Percentiles rank a stretch among this genome's conserved stretches.
These are phyloP conservation scores for Drosophila flavopinicola DNA, from an alignment of 2,888 invertebrate genomes.

Conservation along the genomic window DNA sequence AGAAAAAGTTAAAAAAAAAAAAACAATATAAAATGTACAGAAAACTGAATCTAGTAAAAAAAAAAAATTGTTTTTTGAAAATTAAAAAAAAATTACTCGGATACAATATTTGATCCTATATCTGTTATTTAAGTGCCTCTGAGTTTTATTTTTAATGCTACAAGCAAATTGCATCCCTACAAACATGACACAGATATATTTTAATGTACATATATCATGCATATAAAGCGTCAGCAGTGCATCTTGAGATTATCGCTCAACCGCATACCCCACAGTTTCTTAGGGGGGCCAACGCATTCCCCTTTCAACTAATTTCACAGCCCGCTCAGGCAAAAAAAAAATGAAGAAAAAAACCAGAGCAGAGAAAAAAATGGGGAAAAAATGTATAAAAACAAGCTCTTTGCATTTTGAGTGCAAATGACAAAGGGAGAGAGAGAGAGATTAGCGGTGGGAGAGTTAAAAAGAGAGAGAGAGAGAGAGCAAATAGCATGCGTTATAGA, in stretches of 20 bases:
- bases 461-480: constrained; percentile 12
- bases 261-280: not conserved
- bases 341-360: not conserved
- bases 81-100: no score
- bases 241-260: constrained; percentile 17
- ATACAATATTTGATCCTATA: no score
- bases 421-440: constrained; percentile 59
- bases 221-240: constrained; percentile 5
- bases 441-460: constrained; percentile 26
- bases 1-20: no score
- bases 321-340: constrained; percentile 25
- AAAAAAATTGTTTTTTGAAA: no score
- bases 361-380: constrained; percentile 30
- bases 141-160: no score
- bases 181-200: constrained; percentile 1
- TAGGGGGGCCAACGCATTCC: constrained; percentile 8
- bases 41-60: no score
- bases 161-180: not conserved
- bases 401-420: constrained; percentile 59
- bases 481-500: constrained; percentile 18
- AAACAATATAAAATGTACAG: no score
- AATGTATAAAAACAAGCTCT: constrained; percentile 36
- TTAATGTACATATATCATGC: constrained; percentile 4
- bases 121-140: no score
- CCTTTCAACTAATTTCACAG: constrained; percentile 40